A percentile compares a stretch with the other conserved stretches of the same genome.
Evolutionary conservation across 2,888 invertebrate genomes (phyloP).

Genomic region (Agonopterix heracliana): DNA sequence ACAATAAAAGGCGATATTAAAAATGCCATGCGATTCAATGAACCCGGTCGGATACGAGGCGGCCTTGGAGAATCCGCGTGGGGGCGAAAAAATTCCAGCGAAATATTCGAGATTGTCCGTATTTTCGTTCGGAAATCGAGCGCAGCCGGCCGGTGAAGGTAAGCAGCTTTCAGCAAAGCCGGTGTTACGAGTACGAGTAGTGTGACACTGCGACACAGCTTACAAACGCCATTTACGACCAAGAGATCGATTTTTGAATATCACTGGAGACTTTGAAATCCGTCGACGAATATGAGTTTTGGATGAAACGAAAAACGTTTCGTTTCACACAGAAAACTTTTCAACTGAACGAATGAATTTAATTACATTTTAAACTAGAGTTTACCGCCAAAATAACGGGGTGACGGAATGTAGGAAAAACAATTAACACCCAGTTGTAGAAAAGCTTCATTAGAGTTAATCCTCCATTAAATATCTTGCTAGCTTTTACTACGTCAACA

Average conservation of each 20-base stretch:
- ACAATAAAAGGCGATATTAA: slow-evolving; percentile 22
- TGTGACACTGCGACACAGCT: neutral
- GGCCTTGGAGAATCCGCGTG: slow-evolving; percentile 42
- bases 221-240: slow-evolving; percentile 30
- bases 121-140: slow-evolving; percentile 37
- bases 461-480: too few species aligned
- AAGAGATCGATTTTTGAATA: neutral
- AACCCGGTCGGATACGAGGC: slow-evolving; percentile 38
- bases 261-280: too few species aligned
- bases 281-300: too few species aligned
- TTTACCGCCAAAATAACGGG: too few species aligned
- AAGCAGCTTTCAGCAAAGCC: slow-evolving; percentile 58
- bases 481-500: too few species aligned
- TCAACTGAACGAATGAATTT: too few species aligned
- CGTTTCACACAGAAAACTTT: too few species aligned
- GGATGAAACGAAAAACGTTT: too few species aligned
- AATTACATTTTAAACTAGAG: too few species aligned
- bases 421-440: too few species aligned
- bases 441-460: too few species aligned
- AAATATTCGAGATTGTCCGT: slow-evolving; percentile 31
- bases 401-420: too few species aligned
- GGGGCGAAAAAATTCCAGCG: slow-evolving; percentile 37
- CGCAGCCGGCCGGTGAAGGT: slow-evolving; percentile 49
- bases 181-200: slow-evolving; percentile 23
- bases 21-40: slow-evolving; percentile 38